phyloP scores from a whole-genome alignment of 1,140 invertebrate genomes.

The Diabrotica virgifera region DNA sequence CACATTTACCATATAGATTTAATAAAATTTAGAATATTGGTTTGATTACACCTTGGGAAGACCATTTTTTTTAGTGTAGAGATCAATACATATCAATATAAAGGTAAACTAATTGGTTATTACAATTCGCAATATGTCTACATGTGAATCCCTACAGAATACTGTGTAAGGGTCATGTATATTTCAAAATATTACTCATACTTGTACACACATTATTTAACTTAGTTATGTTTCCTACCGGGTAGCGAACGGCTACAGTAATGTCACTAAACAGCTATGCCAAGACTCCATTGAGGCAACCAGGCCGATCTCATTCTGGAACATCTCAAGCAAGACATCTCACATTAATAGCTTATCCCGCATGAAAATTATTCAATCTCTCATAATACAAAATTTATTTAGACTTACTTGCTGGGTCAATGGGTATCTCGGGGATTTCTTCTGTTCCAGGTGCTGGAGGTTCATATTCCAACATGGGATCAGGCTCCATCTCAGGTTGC shows the following conservation, averaged over 20 bases:
- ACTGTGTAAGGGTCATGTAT: no score
- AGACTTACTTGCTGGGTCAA: conserved; percentile 39
- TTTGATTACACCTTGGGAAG: no score
- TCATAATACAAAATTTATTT: conserved; percentile 24
- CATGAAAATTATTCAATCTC: conserved; percentile 31
- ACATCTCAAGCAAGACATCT: conserved; percentile 50
- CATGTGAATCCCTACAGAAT: no score
- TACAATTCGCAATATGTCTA: no score
- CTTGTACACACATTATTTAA: conserved; percentile 30
- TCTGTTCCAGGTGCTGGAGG: conserved; percentile 45
- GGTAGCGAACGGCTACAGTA: conserved; percentile 46
- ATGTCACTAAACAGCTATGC: conserved; percentile 33
- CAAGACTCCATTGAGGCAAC: conserved; percentile 38
- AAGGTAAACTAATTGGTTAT: no score
- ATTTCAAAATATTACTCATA: conserved; percentile 23
- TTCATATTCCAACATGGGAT: conserved; percentile 28
- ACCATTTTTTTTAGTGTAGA: no score
- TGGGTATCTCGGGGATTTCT: conserved; percentile 36
- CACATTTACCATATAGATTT: no score
- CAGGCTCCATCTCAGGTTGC: background rate
- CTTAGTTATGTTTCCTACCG: conserved; percentile 43
- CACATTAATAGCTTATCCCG: conserved; percentile 43
- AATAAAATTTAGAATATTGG: no score
- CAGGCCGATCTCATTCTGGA: conserved; percentile 47
- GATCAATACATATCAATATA: no score